These are phyloP conservation scores for Craseonycteris thonglongyai DNA, from an alignment of 2,113 vertebrate genomes.

Conservation along the genomic window DNA sequence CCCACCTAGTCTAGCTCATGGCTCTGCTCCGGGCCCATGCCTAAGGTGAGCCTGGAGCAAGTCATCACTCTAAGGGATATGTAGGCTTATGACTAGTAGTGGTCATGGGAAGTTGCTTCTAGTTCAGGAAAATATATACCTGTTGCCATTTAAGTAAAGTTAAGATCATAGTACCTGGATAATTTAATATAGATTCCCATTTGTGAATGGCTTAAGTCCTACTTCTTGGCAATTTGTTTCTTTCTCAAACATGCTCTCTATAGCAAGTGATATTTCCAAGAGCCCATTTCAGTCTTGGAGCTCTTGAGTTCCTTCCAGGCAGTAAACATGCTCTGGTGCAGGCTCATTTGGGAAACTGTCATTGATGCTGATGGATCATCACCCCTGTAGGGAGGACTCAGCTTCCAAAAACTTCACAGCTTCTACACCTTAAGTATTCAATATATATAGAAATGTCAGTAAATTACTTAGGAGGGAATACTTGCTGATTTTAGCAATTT, in stretches of 20 bases:
- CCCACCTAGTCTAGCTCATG: too few relatives aligned
- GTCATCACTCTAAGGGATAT: neutral
- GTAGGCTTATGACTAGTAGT: neutral
- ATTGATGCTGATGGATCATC: conserved; percentile 54
- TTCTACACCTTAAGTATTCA: conserved; percentile 69
- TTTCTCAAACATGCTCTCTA: conserved; percentile 24
- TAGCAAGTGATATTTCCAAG: conserved; percentile 43
- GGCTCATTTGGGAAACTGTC: conserved; percentile 65
- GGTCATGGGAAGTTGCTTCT: neutral
- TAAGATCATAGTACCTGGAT: neutral
- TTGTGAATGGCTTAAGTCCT: conserved; percentile 37
- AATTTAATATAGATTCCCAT: conserved; percentile 39
- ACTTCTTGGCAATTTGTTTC: conserved; percentile 59
- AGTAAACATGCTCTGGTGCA: neutral
- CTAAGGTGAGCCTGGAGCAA: neutral
- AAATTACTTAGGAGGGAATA: conserved; percentile 71
- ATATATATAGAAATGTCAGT: conserved; percentile 71
- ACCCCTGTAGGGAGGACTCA: conserved; percentile 35
- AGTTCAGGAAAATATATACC: neutral
- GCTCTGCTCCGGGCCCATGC: too few relatives aligned
- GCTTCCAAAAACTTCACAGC: conserved; percentile 58
- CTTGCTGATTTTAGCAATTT: conserved; percentile 72
- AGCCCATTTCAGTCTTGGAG: conserved; percentile 19
- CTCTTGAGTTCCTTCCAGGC: conserved; percentile 61
- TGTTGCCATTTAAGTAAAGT: neutral